Conservation (phyloP, 2,888 invertebrate species). For the Drosophila tripunctata region DNA sequence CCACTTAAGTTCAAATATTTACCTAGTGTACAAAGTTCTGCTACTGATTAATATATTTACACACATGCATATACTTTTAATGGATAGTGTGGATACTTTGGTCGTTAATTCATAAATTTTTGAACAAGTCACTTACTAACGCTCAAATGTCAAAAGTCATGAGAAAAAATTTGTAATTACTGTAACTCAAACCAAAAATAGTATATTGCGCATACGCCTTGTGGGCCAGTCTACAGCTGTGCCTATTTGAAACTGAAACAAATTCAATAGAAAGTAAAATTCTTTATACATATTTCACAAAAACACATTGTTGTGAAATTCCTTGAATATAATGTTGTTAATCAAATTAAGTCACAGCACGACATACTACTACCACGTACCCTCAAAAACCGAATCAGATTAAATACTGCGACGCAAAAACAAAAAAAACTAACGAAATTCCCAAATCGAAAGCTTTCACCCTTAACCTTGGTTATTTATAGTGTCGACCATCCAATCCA, state of each 20-base stretch:
- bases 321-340: conserved; percentile 35
- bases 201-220: conserved; percentile 27
- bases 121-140: conserved; percentile 43
- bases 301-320: conserved; percentile 30
- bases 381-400: conserved; percentile 29
- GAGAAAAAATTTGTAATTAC: background rate
- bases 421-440: conserved; percentile 11
- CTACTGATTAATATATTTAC: conserved; percentile 53
- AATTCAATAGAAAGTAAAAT: background rate
- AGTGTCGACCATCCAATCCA: conserved; percentile 30
- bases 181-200: background rate
- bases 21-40: conserved; percentile 42
- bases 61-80: conserved; percentile 5
- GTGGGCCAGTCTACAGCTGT: conserved; percentile 3
- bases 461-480: conserved; percentile 64
- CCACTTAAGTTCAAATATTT: conserved; percentile 50
- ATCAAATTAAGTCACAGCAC: conserved; percentile 28
- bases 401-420: conserved; percentile 26
- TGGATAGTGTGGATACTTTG: conserved; percentile 7
- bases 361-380: background rate
- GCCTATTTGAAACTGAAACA: background rate
- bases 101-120: conserved; percentile 58
- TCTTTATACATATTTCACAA: conserved; percentile 32
- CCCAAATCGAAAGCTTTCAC: conserved; percentile 17
- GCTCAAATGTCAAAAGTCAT: conserved; percentile 59